Evolutionary conservation across 2,113 vertebrate species (phyloP), one percentile per base, ranked within the genome.

Genomic region (Ammodramus savannarum): DNA sequence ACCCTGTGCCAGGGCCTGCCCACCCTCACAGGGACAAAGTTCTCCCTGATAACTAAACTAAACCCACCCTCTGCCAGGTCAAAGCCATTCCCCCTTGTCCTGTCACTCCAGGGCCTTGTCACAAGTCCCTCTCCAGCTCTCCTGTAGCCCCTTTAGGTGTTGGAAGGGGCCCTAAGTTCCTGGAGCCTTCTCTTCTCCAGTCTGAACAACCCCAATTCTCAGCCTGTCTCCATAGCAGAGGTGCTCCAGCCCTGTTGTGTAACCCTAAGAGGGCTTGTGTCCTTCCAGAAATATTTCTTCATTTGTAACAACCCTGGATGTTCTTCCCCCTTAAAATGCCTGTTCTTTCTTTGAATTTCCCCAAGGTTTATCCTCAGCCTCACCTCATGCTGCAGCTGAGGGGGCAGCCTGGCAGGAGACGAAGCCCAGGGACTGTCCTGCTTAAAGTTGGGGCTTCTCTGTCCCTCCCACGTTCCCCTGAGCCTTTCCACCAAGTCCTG

Each of bases 1-100:
- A 67, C 1, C 38, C 51, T n/a, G n/a, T n/a, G n/a, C n/a, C n/a
- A 39, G 29, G 5, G 16, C 71, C 39, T 41, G 3, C 1, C 4
- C 48, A 41, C 11, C 39, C 17, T 41, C 55, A 11, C 14, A 32
- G 54, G 9, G 14, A 34, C 0, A 0, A 54, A 27, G 54, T 75
- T 68, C n/a, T 41, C 22, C 20, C 20, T 51, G 20, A 26, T 26
- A 59, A 8, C 19, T 11, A 18, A 68, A 13, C 7, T 41, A 48
- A 54, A 46, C 4, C 20, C 7, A n/a, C 4, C 8, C 13, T 82
- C 29, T 75, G 17, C 5, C 54, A 29, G 46, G 6, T 31, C 8
- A 9, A 54, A 82, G 61, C n/a, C 20, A 46, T 68, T 82, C 1
- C 23, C 13, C 6, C 6, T 29, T 20, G 19, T 39, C 5, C 23